A percentile compares a stretch with the other conserved stretches of the same genome.
phyloP scores from a whole-genome alignment of 1,140 invertebrate genomes.

The Amyelois transitella region DNA sequence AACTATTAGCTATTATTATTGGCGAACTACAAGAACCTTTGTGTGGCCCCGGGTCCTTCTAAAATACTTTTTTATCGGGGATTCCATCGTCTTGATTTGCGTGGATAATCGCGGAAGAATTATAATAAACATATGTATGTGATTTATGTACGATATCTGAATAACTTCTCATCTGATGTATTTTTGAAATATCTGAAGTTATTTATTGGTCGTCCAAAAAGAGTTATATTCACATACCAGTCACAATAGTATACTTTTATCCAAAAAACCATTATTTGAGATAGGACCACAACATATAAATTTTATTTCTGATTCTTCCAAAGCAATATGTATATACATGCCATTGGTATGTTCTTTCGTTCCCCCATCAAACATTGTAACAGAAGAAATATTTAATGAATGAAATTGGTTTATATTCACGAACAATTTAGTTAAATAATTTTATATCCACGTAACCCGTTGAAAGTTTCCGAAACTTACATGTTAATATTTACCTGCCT shows the following conservation, averaged over 20 bases:
- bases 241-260: not conserved
- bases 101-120: constrained; percentile 19
- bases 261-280: too few relatives aligned
- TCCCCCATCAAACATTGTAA: too few relatives aligned
- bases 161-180: not conserved
- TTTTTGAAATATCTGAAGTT: constrained; percentile 2
- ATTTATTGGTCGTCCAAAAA: not conserved
- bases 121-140: constrained; percentile 8
- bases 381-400: too few relatives aligned
- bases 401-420: too few relatives aligned
- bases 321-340: too few relatives aligned
- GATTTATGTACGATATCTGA: not conserved
- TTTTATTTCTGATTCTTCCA: too few relatives aligned
- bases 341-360: too few relatives aligned
- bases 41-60: constrained; percentile 28
- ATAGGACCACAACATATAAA: too few relatives aligned
- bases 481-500: too few relatives aligned
- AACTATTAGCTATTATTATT: constrained; percentile 71
- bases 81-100: constrained; percentile 38
- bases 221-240: not conserved
- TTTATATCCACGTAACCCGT: too few relatives aligned
- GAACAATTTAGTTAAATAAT: too few relatives aligned
- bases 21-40: constrained; percentile 49
- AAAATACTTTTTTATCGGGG: constrained; percentile 38
- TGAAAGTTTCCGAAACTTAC: too few relatives aligned